Evolutionary conservation across 2,888 invertebrate species (phyloP).

Genomic region (Netelia fuscicornis): DNA sequence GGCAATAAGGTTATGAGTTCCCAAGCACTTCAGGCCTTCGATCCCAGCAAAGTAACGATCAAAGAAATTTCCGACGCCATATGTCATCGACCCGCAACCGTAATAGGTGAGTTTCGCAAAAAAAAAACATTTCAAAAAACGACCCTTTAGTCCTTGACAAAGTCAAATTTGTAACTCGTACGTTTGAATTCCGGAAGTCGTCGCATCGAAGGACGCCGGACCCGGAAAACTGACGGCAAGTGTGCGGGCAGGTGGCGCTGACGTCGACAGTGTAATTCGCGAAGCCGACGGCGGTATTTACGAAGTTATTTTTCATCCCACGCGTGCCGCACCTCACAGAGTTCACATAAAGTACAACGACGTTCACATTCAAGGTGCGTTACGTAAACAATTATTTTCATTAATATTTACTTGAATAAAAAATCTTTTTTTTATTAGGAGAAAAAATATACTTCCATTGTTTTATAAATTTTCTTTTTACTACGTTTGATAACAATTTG

Average conservation of each 20-base stretch:
- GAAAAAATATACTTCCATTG: too few relatives aligned
- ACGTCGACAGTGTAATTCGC: slow-evolving; percentile 93
- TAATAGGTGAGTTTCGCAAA: slow-evolving; percentile 87
- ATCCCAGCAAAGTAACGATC: slow-evolving; percentile 90
- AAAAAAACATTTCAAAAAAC: slow-evolving; percentile 28
- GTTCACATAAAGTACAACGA: slow-evolving; percentile 95
- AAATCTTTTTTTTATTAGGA: too few relatives aligned
- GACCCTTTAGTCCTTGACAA: not conserved
- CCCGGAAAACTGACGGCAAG: slow-evolving; percentile 93
- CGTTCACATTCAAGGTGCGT: slow-evolving; percentile 88
- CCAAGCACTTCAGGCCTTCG: slow-evolving; percentile 90
- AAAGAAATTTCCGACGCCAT: slow-evolving; percentile 91
- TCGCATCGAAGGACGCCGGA: slow-evolving; percentile 91
- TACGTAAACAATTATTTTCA: slow-evolving; percentile 21
- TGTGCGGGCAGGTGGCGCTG: slow-evolving; percentile 92
- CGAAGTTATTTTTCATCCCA: slow-evolving; percentile 95
- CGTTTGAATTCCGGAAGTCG: slow-evolving; percentile 86
- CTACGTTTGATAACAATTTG: not conserved
- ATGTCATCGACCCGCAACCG: slow-evolving; percentile 92
- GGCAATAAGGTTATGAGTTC: slow-evolving; percentile 87
- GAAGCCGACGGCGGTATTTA: slow-evolving; percentile 91
- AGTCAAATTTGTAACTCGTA: not conserved
- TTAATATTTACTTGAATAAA: not conserved
- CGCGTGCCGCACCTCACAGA: slow-evolving; percentile 94
- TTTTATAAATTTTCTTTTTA: too few relatives aligned